phyloP scores from a whole-genome alignment of 2,113 vertebrate species.

The Cervus canadensis region DNA sequence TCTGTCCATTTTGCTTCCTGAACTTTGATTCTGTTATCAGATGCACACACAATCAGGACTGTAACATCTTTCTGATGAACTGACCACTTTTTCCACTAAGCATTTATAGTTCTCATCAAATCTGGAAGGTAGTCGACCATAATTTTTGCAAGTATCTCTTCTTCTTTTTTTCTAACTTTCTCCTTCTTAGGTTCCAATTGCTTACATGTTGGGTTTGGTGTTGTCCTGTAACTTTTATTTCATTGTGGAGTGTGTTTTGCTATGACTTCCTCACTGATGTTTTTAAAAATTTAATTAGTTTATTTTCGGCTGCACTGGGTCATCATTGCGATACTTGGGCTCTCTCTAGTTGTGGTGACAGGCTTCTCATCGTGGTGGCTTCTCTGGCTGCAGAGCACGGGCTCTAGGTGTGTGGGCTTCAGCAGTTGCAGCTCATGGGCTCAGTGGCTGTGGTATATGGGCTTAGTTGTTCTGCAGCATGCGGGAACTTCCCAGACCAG shows the following conservation, averaged over 20 bases:
- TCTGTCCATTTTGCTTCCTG: neutral
- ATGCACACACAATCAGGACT: neutral
- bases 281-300: neutral
- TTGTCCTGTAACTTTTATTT: neutral
- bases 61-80: neutral
- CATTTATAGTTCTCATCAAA: neutral
- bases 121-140: neutral
- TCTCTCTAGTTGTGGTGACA: neutral
- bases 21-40: neutral
- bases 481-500: neutral
- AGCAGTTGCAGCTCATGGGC: neutral
- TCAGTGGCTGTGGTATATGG: neutral
- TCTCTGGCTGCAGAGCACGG: neutral
- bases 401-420: neutral
- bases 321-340: neutral
- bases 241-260: neutral
- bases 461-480: neutral
- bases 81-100: neutral
- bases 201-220: neutral
- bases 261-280: neutral
- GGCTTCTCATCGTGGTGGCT: neutral
- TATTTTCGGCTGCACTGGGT: neutral
- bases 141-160: neutral
- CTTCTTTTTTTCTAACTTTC: neutral
- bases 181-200: neutral